A percentile compares a stretch with the other conserved stretches of the same genome.
phyloP scores from a whole-genome alignment of 2,888 invertebrate genomes.

The Acanthosepion pharaonis region DNA sequence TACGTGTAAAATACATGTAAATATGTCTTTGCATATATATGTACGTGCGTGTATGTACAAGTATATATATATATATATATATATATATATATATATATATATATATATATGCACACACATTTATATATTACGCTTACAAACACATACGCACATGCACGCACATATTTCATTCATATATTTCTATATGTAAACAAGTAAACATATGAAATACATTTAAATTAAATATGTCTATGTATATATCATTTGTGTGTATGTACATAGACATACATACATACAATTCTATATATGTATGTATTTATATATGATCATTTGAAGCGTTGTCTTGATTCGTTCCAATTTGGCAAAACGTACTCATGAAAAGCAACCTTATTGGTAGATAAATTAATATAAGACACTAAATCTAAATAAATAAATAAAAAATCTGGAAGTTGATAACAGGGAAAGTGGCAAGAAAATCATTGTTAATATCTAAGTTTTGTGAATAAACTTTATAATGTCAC shows the following conservation, averaged over 20 bases:
- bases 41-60: no score
- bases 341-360: not conserved
- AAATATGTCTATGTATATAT: no score
- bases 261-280: not conserved
- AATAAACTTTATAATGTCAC: not conserved
- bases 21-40: no score
- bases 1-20: no score
- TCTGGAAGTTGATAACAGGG: not conserved
- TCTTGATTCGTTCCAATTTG: not conserved
- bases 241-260: no score
- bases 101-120: not conserved
- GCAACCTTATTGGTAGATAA: not conserved
- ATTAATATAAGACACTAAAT: constrained; percentile 33
- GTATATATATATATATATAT: not conserved
- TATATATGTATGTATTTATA: not conserved
- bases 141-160: not conserved
- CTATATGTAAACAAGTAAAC: not conserved
- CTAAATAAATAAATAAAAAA: not conserved
- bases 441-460: not conserved
- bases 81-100: not conserved
- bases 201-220: no score
- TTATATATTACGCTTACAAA: not conserved
- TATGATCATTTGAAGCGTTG: not conserved
- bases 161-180: not conserved
- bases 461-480: not conserved